phyloP scores from a whole-genome alignment of 2,797 vertebrate genomes.

The Ctenosaura bakeri region DNA sequence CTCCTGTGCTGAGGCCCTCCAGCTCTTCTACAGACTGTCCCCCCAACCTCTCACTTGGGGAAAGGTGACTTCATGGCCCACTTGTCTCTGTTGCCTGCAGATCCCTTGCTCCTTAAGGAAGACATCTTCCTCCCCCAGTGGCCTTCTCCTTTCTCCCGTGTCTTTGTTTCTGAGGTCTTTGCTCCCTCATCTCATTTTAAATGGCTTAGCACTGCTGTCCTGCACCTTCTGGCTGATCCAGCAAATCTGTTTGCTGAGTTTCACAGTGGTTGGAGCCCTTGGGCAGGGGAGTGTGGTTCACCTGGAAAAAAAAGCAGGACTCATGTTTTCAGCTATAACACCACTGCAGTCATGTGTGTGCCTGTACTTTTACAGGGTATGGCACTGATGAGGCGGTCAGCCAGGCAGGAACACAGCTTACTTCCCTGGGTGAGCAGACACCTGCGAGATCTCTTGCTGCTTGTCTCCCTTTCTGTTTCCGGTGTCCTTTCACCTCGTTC shows the following conservation, averaged over 20 bases:
- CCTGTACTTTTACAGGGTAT: constrained; percentile 30
- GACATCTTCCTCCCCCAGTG: too few relatives aligned
- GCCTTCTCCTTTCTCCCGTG: background rate
- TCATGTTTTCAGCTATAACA: constrained; percentile 50
- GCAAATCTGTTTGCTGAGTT: constrained; percentile 24
- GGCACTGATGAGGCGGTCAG: constrained; percentile 49
- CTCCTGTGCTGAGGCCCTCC: too few relatives aligned
- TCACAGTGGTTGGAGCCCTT: constrained; percentile 55
- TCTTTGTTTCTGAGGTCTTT: background rate
- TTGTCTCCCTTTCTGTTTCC: constrained; percentile 45
- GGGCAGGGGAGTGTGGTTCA: constrained; percentile 52
- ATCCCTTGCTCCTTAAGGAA: background rate
- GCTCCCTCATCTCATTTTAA: background rate
- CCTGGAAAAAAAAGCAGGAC: constrained; percentile 58
- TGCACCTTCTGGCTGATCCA: constrained; percentile 38
- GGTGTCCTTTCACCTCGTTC: constrained; percentile 47
- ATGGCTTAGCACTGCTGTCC: rapidly evolving
- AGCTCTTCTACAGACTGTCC: background rate
- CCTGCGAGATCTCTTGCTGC: constrained; percentile 55
- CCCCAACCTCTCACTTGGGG: background rate
- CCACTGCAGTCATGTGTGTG: constrained; percentile 30
- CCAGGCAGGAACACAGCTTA: constrained; percentile 48
- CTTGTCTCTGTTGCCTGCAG: background rate
- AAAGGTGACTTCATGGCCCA: background rate
- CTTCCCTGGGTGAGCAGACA: constrained; percentile 50